phyloP scores from a whole-genome alignment of 2,797 vertebrate species.

The Macropodus opercularis region DNA sequence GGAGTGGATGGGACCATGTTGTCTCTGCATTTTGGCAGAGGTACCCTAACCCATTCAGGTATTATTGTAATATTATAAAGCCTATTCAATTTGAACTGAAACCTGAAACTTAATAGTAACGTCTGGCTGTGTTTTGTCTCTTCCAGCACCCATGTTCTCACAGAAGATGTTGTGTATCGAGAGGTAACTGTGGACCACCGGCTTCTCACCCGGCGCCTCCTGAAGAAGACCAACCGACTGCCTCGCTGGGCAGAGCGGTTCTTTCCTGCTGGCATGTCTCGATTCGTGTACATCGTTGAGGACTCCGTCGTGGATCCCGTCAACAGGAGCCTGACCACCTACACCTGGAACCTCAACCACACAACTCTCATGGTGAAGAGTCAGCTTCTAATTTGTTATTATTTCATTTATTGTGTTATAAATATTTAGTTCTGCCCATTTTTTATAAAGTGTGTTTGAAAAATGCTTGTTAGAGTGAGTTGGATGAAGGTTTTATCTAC shows the following conservation, averaged over 20 bases:
- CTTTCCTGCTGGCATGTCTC: slow-evolving; percentile 90
- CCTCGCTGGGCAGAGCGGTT: slow-evolving; percentile 93
- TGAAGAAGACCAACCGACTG: slow-evolving; percentile 93
- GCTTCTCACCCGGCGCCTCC: slow-evolving; percentile 80
- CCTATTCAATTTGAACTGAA: slow-evolving; percentile 13
- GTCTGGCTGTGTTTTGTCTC: slow-evolving; percentile 21
- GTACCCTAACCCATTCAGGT: slow-evolving; percentile 86
- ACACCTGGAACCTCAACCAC: slow-evolving; percentile 97
- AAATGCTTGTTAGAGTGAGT: neutral
- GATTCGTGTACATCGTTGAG: slow-evolving; percentile 93
- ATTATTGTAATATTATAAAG: slow-evolving; percentile 47
- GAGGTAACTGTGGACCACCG: slow-evolving; percentile 81
- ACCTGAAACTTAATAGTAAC: neutral
- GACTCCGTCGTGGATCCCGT: slow-evolving; percentile 93
- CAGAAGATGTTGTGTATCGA: slow-evolving; percentile 84
- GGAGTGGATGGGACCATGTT: slow-evolving; percentile 80
- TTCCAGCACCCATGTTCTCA: slow-evolving; percentile 82
- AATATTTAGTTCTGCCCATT: neutral
- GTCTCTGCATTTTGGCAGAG: slow-evolving; percentile 84
- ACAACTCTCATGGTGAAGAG: slow-evolving; percentile 90
- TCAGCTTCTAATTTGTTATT: neutral
- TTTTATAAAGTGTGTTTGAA: neutral
- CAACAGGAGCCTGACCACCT: slow-evolving; percentile 90
- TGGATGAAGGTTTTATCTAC: too few species aligned
- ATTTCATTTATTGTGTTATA: neutral